Base-by-base conservation (phyloP, 2,888 invertebrate species). In the Sarcophaga subvicina region DNA sequence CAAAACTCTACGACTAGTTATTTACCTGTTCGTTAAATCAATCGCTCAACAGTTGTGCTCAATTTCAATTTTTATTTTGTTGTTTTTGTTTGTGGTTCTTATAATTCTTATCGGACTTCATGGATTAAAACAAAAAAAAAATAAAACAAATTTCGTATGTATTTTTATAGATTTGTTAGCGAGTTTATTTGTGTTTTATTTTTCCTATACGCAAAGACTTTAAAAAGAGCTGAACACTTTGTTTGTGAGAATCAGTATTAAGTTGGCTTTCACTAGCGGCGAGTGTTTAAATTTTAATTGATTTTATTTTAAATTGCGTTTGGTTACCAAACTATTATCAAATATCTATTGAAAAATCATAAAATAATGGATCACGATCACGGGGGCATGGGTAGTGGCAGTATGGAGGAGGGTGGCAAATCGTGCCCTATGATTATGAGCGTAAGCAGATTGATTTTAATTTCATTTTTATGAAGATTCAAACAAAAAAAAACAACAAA, bases 401-500 rank as follows among this genome's bases (percentile, higher is more conserved):
- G 8, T 12, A 62, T 70, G 47, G 75, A 70, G 62, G 63, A 70
- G 63, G 63, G 17, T 45, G 12, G 49, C n/a, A 84, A 75, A 37
- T 88, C 88, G 22, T 93, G 93, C 25, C 92, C 92, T 37, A 93
- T 93, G 93, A 92, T 92, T 47, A 93, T 93, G 93, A 90, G 90
- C 88, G 93, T 93, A 90, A 92, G 93, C 91, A 70, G 6, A 20
- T 10, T 22, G 2, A 8, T 17, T 8, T 85, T 72, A 62, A 47
- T 78, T 25, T 60, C 27, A 83, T 71, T 78, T 63, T 37, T 72
- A 66, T 54, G 54, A 54, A 12, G 60, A 69, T 79, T 71, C 79
- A 84, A 84, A 75, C 4, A 54, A 54, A 4, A 54, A 54, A 47
- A 37, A 4, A 49, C 14, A 11, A 49, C 14, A 47, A 27, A 6